Base-by-base conservation (phyloP, 2,888 invertebrate species). In the Sminthurinus aureus region DNA sequence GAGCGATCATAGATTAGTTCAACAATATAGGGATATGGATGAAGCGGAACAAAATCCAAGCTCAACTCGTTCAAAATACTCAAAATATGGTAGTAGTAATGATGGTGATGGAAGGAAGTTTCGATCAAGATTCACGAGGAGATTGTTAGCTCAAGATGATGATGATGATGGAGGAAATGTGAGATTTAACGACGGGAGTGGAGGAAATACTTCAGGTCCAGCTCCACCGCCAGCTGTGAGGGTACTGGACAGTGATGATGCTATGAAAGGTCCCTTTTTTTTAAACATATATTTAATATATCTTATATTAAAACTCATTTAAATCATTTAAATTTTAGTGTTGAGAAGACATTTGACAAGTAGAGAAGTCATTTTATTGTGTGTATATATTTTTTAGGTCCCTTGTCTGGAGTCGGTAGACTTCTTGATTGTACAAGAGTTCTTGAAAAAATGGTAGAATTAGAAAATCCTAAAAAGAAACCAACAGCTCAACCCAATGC, bases 201-300 rank as follows among this genome's bases (percentile, higher is more conserved):
- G 78, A 18, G 83, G 85, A 20, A 87, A 88, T 52, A 85, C 84
- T 9, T 26, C 85, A 69, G 85, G 85, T 20, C 83, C 85, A 0
- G 85, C 84, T 20, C 86, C 86, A 26, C 87, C 85, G 24, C 89
- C 89, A 81, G 93, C 96, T 87, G 94, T 94, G 89, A 92, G 93
- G 58, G 95, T 96, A 0, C 91, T 95, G 84, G 97, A 96, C 89
- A 96, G 96, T 11, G 97, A 97, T 91, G 97, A 97, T 90, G 96
- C 95, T 0, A 95, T 96, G 15, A 89, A 90, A 85, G 91, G 92
- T 1, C 38, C 38, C n/a, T n/a, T n/a, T n/a, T n/a, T n/a, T n/a
- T n/a, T n/a, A n/a, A n/a, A n/a, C n/a, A n/a, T n/a, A n/a, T n/a
- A n/a, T n/a, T n/a, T n/a, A n/a, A n/a, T n/a, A n/a, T n/a, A n/a